A percentile compares a stretch with the other conserved stretches of the same genome.
Conservation (phyloP, 2,888 invertebrate genomes). For the Drosophila lutescens region DNA sequence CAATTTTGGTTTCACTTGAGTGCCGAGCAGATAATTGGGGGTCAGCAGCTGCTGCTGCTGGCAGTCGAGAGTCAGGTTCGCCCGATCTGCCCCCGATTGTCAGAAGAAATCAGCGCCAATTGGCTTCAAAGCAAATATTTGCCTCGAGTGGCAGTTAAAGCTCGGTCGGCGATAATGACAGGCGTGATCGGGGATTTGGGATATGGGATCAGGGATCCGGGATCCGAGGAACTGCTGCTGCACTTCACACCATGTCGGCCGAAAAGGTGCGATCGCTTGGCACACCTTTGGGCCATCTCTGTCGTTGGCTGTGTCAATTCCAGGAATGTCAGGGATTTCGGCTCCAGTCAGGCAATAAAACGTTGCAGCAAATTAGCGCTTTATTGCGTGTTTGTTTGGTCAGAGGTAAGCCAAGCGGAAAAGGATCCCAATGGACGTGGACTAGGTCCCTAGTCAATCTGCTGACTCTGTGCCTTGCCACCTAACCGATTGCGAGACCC, state of each 20-base stretch:
- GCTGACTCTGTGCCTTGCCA: not conserved
- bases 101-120: constrained; percentile 76
- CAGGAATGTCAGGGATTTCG: constrained; percentile 53
- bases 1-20: constrained; percentile 64
- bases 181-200: not conserved
- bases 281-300: constrained; percentile 59
- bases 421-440: constrained; percentile 11
- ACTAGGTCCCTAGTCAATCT: not conserved
- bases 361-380: constrained; percentile 72
- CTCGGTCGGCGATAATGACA: constrained; percentile 67
- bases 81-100: constrained; percentile 50
- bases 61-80: constrained; percentile 9
- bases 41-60: constrained; percentile 46
- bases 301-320: constrained; percentile 74
- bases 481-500: constrained; percentile 23
- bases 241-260: constrained; percentile 61
- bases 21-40: constrained; percentile 55
- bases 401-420: constrained; percentile 46
- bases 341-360: constrained; percentile 61
- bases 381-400: constrained; percentile 75
- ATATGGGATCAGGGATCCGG: not conserved
- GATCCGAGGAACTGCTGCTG: constrained; percentile 27
- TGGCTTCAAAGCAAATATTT: constrained; percentile 80
- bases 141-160: constrained; percentile 69
- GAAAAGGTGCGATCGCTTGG: constrained; percentile 60